Conservation (phyloP, 2,888 invertebrate genomes). For the Lepas anatifera region DNA sequence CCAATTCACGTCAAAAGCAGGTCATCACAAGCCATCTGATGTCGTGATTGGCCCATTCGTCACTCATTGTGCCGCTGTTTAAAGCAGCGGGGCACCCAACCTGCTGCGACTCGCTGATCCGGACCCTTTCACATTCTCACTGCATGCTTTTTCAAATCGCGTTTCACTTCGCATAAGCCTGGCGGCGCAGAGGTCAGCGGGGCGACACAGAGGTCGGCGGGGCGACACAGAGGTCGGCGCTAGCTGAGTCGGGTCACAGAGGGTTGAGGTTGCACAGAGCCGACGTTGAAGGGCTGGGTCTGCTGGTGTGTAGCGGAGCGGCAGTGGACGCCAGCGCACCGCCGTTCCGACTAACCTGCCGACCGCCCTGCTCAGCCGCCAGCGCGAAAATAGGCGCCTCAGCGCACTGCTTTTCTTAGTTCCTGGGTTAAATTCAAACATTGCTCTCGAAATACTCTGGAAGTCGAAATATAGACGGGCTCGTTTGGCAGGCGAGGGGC, state of each 20-base stretch:
- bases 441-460: slow-evolving; percentile 11
- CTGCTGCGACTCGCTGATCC: background rate
- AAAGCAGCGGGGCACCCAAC: too few relatives aligned
- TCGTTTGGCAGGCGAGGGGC: background rate
- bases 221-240: too few relatives aligned
- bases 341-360: background rate
- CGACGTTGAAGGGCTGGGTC: background rate
- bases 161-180: too few relatives aligned
- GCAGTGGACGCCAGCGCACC: background rate
- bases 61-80: too few relatives aligned
- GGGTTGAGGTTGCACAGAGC: background rate
- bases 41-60: too few relatives aligned
- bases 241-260: background rate
- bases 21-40: too few relatives aligned
- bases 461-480: slow-evolving; percentile 4
- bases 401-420: slow-evolving; percentile 11
- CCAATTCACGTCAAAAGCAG: too few relatives aligned
- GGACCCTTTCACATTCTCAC: too few relatives aligned
- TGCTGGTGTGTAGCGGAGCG: background rate
- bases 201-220: too few relatives aligned
- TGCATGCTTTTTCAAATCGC: too few relatives aligned
- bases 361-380: background rate
- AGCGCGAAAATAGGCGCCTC: slow-evolving; percentile 8
- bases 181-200: too few relatives aligned
- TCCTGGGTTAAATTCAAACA: slow-evolving; percentile 11